Percentiles rank a stretch among this genome's conserved stretches.
These are phyloP conservation scores for Erebia aethiops DNA, from an alignment of 2,888 invertebrate species.

Conservation along the genomic window DNA sequence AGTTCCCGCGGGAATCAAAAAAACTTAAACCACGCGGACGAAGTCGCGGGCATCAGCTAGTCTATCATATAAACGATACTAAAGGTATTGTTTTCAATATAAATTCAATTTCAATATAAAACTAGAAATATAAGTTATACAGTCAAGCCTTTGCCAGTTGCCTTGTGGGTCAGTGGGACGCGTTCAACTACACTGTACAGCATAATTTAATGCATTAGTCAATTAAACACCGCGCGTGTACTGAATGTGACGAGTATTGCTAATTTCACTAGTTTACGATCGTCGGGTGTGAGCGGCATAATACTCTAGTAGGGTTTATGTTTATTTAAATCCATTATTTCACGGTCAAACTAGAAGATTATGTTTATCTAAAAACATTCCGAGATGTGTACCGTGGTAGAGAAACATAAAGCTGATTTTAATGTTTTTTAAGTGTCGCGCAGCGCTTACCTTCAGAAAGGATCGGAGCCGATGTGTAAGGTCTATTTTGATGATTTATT, in stretches of 20 bases:
- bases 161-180: constrained; percentile 36
- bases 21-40: too few species aligned
- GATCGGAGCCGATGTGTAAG: too few species aligned
- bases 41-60: too few species aligned
- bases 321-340: background rate
- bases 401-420: too few species aligned
- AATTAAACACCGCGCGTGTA: constrained; percentile 37
- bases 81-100: too few species aligned
- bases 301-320: background rate
- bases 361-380: background rate
- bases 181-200: constrained; percentile 4
- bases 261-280: constrained; percentile 27
- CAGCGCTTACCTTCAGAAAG: too few species aligned
- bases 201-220: constrained; percentile 35
- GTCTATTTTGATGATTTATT: too few species aligned
- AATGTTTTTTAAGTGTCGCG: too few species aligned
- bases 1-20: too few species aligned
- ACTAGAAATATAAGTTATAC: background rate
- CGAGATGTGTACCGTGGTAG: too few species aligned
- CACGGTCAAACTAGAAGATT: background rate
- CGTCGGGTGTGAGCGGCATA: constrained; percentile 13
- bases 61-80: too few species aligned
- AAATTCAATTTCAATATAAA: too few species aligned
- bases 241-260: constrained; percentile 28
- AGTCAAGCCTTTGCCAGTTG: constrained; percentile 23